Evolutionary conservation across 2,797 vertebrate species (phyloP).

Genomic region (Phyllotis vaccarum): DNA sequence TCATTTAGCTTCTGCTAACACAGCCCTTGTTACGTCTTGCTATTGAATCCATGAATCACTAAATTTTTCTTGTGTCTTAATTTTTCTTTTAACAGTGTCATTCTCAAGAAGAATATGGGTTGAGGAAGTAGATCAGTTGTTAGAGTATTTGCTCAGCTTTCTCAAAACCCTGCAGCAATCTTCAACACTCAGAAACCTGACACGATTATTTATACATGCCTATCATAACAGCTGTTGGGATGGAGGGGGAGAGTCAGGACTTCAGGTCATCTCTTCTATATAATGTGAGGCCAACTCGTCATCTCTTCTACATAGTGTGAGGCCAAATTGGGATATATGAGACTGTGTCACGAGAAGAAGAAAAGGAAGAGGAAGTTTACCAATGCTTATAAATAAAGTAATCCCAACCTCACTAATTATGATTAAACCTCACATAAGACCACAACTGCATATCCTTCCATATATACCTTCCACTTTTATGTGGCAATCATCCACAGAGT

Average conservation of each 20-base stretch:
- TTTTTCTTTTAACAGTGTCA: neutral
- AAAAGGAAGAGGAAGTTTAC: no score
- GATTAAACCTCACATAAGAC: neutral
- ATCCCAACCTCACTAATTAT: neutral
- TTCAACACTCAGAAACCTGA: neutral
- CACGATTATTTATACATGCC: neutral
- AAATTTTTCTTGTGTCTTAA: neutral
- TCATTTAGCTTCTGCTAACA: neutral
- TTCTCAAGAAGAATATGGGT: neutral
- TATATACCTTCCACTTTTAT: neutral
- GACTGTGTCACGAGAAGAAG: neutral
- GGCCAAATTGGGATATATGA: neutral
- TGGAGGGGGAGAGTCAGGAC: neutral
- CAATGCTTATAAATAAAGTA: neutral
- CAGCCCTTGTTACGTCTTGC: no score
- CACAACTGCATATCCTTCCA: neutral
- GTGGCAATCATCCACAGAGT: neutral
- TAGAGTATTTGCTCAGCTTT: neutral
- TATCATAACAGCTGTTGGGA: neutral
- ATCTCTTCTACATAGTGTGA: no score
- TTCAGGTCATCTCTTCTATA: neutral
- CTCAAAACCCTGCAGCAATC: neutral
- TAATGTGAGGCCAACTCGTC: no score
- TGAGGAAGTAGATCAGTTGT: neutral
- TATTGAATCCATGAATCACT: neutral